A percentile compares a stretch with the other conserved stretches of the same genome.
Evolutionary conservation across 2,888 invertebrate species (phyloP).

Genomic region (Pedicia rivosa): DNA sequence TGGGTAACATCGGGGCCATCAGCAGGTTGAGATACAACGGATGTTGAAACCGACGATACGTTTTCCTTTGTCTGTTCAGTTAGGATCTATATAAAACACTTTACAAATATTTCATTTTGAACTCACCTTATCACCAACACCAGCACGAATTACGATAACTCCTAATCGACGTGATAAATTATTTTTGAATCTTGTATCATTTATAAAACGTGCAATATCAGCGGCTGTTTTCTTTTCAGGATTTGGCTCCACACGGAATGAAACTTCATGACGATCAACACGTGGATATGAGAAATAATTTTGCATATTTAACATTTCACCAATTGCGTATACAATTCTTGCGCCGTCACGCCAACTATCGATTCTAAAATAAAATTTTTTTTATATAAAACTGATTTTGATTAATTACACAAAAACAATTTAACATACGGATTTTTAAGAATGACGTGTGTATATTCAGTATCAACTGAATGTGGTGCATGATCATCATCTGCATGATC

Average conservation of each 20-base stretch:
- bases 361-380: slow-evolving; percentile 27
- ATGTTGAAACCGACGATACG: no score
- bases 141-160: slow-evolving; percentile 51
- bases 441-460: slow-evolving; percentile 62
- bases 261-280: slow-evolving; percentile 57
- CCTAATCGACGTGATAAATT: slow-evolving; percentile 48
- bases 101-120: no score
- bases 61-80: slow-evolving; percentile 3
- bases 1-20: slow-evolving; percentile 32
- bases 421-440: slow-evolving; percentile 53
- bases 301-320: slow-evolving; percentile 44
- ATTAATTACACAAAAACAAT: slow-evolving; percentile 18
- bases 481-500: slow-evolving; percentile 34
- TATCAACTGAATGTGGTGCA: slow-evolving; percentile 48
- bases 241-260: slow-evolving; percentile 31
- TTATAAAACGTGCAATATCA: slow-evolving; percentile 29
- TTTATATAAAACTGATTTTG: not conserved
- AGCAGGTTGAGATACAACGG: no score
- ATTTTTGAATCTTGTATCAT: slow-evolving; percentile 40
- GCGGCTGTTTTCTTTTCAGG: slow-evolving; percentile 29
- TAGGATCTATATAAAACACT: no score
- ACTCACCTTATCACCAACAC: slow-evolving; percentile 65
- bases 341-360: slow-evolving; percentile 57
- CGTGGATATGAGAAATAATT: slow-evolving; percentile 23
- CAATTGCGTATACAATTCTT: slow-evolving; percentile 50